Evolutionary conservation across 2,888 invertebrate species (phyloP), one percentile per base, ranked within the genome.

Genomic region (Pheosia gnoma): DNA sequence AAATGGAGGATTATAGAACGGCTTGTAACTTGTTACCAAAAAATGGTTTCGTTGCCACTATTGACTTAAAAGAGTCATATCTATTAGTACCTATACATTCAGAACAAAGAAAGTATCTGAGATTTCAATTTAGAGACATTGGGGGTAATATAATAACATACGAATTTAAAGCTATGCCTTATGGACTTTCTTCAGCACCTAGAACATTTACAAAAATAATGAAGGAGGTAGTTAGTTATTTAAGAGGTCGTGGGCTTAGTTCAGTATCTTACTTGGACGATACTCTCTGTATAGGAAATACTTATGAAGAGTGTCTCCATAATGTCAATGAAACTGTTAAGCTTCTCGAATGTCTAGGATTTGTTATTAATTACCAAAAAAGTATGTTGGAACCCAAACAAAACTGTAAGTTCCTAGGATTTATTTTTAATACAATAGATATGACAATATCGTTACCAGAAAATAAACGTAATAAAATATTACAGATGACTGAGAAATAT

Each of bases 1-100:
- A 63, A 55, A 57, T 63, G 57, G 63, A 63, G 10, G 66, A 66
- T n/a, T 56, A 60, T 3, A 51, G 66, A 6, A 67, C 64, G 0
- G 62, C 62, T n/a, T n/a, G n/a, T 13, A 13, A 13, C 13, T 49
- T 49, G n/a, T 6, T 49, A 4, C 13, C 49, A 13, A 13, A 49
- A 13, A 13, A 13, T n/a, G n/a, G 49, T 49, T 13, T 13, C 7
- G 8, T 49, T 4, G 49, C 49, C 4, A 49, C 49, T 13, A 49
- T 49, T 13, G 49, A 49, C 6, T 49, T 49, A 49, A 49, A 49
- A 13, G 49, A 49, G n/a, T 52, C 52, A 3, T 36, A 52, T 36
- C 9, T 36, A 52, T 5, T 52, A 52, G 36, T 52, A 36, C 52
- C 36, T 4, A 52, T 49, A 13, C n/a, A 13, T 13, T 8, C 49